Conservation (phyloP, 1,140 invertebrate species). For the Pseudachorutes palmiensis region DNA sequence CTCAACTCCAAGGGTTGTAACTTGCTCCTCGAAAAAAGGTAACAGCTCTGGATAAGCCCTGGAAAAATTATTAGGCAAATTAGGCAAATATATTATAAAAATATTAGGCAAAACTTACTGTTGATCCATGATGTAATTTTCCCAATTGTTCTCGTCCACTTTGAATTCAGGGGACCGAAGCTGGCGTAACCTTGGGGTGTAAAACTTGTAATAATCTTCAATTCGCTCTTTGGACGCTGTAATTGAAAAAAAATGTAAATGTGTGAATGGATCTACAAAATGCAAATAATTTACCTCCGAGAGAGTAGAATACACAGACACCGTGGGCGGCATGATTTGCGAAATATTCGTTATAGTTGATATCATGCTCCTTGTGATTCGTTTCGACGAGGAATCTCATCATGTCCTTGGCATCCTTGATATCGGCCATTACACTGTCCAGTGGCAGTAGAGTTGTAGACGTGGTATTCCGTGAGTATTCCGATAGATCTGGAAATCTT, state of each 20-base stretch:
- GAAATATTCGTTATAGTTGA: slow-evolving; percentile 7
- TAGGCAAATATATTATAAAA: neutral
- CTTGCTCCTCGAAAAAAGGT: slow-evolving; percentile 9
- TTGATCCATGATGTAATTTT: slow-evolving; percentile 1
- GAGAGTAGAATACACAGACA: neutral
- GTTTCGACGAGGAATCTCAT: too few relatives aligned
- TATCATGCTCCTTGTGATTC: slow-evolving; percentile 4
- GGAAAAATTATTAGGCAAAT: neutral
- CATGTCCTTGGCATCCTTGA: too few relatives aligned
- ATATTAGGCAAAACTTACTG: neutral
- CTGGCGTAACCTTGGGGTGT: neutral
- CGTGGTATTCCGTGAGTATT: too few relatives aligned
- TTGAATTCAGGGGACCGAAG: neutral
- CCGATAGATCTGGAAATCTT: too few relatives aligned
- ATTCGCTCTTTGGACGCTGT: neutral
- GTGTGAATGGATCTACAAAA: neutral
- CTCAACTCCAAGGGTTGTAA: neutral
- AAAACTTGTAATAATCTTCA: neutral
- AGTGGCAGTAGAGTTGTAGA: too few relatives aligned
- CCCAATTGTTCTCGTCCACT: slow-evolving; percentile 15
- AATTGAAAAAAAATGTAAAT: neutral
- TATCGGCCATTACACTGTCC: too few relatives aligned
- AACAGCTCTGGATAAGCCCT: slow-evolving; percentile 11
- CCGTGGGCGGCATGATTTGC: slow-evolving; percentile 4
- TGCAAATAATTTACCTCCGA: neutral